Base-by-base conservation (phyloP, 2,113 vertebrate species). In the Brachyhypopomus occidentalis region DNA sequence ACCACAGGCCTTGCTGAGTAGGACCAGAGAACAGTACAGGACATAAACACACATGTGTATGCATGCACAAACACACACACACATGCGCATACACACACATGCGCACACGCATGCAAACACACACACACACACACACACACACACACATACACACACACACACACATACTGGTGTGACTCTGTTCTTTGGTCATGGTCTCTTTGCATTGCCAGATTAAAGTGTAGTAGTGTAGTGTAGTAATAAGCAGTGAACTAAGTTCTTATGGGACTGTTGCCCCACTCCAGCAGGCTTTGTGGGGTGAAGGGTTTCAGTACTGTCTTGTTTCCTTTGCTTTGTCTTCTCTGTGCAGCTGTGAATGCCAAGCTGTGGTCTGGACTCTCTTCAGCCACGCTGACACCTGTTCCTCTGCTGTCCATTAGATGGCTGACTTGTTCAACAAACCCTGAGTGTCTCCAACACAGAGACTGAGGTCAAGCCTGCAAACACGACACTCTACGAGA, bases 401-500 rank as follows among this genome's bases (percentile, higher is more conserved):
- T 91, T 90, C 91, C 86, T 25, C 82, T 83, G 83, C 79, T 86
- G 86, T 91, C 91, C 89, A 91, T 91, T 93, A 92, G 89, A 89
- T 91, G 93, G 91, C 93, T 93, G 85, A 89, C 90, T 92, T 92
- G 91, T 88, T 86, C 92, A 87, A 82, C 84, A 87, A 85, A 90
- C 87, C 79, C 25, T n/a, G 11, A 64, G 14, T 27, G 36, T 74
- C 41, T 78, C 62, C 82, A 72, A 77, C 84, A 82, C 63, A 52
- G 71, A 86, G 90, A 90, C 90, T 85, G 81, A 81, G 85, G 74
- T 87, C 80, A 55, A 58, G 72, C 87, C 66, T 55, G 78, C 80
- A 34, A 27, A 85, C 86, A 84, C 86, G 87, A 84, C 85, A 85
- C 41, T 48, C 41, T 52, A 30, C 3, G 30, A 30, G 30, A 30